phyloP scores from a whole-genome alignment of 1,140 invertebrate genomes.

The Pygmarrhopalites habei region DNA sequence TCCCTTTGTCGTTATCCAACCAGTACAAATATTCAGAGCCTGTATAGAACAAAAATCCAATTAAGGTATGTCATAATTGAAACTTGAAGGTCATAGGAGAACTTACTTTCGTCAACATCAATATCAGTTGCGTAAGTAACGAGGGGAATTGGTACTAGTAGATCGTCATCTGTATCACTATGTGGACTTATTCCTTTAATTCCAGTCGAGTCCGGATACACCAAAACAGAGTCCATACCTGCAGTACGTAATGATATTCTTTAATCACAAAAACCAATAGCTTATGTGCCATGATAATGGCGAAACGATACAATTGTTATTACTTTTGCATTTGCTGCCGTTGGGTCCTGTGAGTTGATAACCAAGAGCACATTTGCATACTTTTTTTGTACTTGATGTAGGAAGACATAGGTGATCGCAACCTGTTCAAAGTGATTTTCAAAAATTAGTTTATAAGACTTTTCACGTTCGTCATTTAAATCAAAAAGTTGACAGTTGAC shows the following conservation, averaged over 20 bases:
- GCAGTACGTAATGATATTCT: too few species aligned
- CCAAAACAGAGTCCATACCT: conserved; percentile 58
- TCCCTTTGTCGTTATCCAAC: conserved; percentile 68
- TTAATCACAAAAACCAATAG: too few species aligned
- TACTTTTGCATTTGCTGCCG: conserved; percentile 47
- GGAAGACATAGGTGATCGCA: conserved; percentile 77
- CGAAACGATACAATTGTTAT: conserved; percentile 25
- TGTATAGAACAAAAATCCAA: conserved; percentile 38
- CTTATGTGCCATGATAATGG: too few species aligned
- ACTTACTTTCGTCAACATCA: conserved; percentile 62
- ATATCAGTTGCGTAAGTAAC: conserved; percentile 66
- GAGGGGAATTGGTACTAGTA: conserved; percentile 68
- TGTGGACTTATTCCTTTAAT: conserved; percentile 60
- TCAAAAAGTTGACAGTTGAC: too few species aligned
- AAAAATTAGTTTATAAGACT: too few species aligned
- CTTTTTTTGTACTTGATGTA: conserved; percentile 47
- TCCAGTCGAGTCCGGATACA: conserved; percentile 54
- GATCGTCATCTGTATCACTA: conserved; percentile 45
- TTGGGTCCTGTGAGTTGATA: conserved; percentile 54
- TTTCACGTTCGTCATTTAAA: too few species aligned
- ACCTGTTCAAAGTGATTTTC: too few species aligned
- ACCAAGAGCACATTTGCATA: conserved; percentile 69
- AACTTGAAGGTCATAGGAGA: too few species aligned
- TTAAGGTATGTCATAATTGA: not conserved
- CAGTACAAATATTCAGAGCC: conserved; percentile 66